phyloP scores from a whole-genome alignment of 2,113 vertebrate genomes.

The Rhagologus leucostigma region DNA sequence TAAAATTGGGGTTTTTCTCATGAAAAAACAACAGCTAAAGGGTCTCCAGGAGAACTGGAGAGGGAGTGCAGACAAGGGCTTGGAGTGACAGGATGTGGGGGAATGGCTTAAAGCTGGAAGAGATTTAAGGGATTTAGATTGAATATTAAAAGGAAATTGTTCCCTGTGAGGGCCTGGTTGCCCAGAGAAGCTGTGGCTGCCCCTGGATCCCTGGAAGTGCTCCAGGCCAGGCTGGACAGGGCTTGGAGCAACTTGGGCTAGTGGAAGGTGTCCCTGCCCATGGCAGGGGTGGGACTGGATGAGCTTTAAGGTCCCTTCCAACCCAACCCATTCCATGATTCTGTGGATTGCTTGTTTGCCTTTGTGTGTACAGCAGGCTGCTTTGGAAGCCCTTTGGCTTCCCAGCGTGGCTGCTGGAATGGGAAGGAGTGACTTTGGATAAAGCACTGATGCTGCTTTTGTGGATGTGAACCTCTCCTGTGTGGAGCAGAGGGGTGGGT shows the following conservation, averaged over 20 bases:
- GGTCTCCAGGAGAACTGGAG: background rate
- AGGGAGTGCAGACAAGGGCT: background rate
- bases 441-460: background rate
- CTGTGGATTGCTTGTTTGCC: background rate
- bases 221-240: fast-evolving
- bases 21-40: background rate
- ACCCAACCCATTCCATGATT: background rate
- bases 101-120: background rate
- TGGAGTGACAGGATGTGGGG: background rate
- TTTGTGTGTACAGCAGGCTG: fast-evolving
- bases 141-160: background rate
- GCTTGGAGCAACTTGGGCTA: fast-evolving
- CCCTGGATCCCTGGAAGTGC: background rate
- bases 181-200: background rate
- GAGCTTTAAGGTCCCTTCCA: background rate
- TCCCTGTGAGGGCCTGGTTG: background rate
- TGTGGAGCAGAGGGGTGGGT: fast-evolving
- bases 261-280: background rate
- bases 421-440: background rate
- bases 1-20: background rate
- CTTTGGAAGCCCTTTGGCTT: background rate
- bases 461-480: background rate
- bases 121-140: background rate
- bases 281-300: fast-evolving
- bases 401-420: background rate